phyloP scores from a whole-genome alignment of 2,113 vertebrate genomes.

The Mirounga angustirostris region DNA sequence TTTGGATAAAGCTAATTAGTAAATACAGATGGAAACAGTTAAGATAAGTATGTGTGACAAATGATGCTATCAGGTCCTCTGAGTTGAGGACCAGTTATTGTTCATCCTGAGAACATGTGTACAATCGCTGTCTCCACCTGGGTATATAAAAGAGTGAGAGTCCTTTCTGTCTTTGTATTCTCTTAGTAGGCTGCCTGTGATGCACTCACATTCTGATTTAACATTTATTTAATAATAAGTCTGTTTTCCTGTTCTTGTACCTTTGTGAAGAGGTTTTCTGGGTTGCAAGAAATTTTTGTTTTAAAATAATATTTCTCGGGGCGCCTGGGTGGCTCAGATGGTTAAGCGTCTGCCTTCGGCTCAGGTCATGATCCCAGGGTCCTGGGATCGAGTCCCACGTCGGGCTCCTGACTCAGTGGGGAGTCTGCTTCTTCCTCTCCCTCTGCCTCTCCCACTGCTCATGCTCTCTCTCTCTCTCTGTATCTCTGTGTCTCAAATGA shows the following conservation, averaged over 20 bases:
- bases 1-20: not conserved
- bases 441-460: too few species aligned
- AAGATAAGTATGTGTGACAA: not conserved
- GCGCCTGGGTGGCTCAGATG: too few species aligned
- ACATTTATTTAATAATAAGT: not conserved
- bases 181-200: not conserved
- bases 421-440: too few species aligned
- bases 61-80: not conserved
- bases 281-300: not conserved
- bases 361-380: too few species aligned
- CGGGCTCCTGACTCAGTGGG: too few species aligned
- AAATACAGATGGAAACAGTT: not conserved
- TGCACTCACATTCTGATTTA: not conserved
- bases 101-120: not conserved
- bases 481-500: too few species aligned
- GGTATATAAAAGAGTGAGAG: not conserved
- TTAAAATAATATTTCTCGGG: constrained; percentile 2
- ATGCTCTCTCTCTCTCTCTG: too few species aligned
- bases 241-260: not conserved
- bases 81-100: not conserved
- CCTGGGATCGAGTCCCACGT: too few species aligned
- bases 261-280: constrained; percentile 1
- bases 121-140: not conserved
- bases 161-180: not conserved
- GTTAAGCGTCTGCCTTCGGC: too few species aligned